Base-by-base conservation (phyloP, 1,140 invertebrate species). In the Drosophila truncata region DNA sequence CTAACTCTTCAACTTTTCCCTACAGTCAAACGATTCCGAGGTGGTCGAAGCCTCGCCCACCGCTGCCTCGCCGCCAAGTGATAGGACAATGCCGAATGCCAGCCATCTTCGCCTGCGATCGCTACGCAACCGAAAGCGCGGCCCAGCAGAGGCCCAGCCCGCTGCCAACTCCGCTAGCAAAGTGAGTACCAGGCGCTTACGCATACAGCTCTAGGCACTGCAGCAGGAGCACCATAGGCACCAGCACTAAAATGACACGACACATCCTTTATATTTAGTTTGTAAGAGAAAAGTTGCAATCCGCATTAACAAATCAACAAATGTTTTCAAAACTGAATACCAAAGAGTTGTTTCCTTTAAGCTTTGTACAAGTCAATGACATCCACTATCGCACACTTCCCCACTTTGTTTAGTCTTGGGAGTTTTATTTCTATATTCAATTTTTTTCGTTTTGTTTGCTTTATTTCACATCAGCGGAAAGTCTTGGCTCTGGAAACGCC, bases 131-230 rank as follows among this genome's bases (percentile, higher is more conserved):
- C 50, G 67, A 31, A 74, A 54, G 20, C 47, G 55, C 4, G 70
- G 4, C 25, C 47, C 18, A n/a, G 16, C 60, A 42, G 62, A n/a
- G 46, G 37, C 75, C 18, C 63, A 52, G 41, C 2, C 55, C 27
- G 39, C 52, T 35, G 47, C 82, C 18, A 65, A 14, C 29, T 23
- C 27, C 41, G 59, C 64, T 35, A 80, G 74, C 73, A 85, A 90
- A 91, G 90, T 91, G 81, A 88, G 81, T 91, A 91, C 58, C 52
- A 46, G 46, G 57, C 80, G 78, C 54, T 50, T 75, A 59, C 78
- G 78, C 52, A 20, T 87, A 83, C 83, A 84, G 62, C 80, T 87
- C 42, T 90, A 90, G 49, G 31, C 52, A 67, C 66, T 70, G 50
- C 57, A 27, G 27, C 20, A 55, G 62, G 60, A 55, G 62, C 57